Conservation (phyloP, 2,888 invertebrate genomes). For the Aelia acuminata region DNA sequence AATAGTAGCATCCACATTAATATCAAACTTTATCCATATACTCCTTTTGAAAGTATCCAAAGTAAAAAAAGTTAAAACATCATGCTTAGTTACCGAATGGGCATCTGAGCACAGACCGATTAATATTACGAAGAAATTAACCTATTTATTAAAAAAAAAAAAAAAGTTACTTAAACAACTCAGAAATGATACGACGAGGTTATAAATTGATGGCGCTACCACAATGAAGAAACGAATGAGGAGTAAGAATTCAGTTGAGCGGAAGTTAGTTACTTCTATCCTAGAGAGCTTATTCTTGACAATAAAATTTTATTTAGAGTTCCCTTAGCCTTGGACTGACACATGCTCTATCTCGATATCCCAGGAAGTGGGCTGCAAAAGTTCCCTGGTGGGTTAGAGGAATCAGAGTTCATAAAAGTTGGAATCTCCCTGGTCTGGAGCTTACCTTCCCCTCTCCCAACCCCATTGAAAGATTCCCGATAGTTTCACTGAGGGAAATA, state of each 20-base stretch:
- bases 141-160: too few relatives aligned
- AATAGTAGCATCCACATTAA: too few relatives aligned
- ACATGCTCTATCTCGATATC: not conserved
- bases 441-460: too few relatives aligned
- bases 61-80: too few relatives aligned
- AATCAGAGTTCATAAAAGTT: slow-evolving; percentile 13
- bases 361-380: not conserved
- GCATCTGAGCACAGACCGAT: too few relatives aligned
- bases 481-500: not conserved
- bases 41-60: too few relatives aligned
- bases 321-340: not conserved
- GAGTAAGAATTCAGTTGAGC: not conserved
- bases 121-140: too few relatives aligned
- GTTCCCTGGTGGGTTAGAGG: not conserved
- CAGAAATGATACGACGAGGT: not conserved
- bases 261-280: not conserved
- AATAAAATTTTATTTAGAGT: slow-evolving; percentile 16
- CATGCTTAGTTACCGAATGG: too few relatives aligned
- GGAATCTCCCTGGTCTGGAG: not conserved
- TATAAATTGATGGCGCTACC: not conserved
- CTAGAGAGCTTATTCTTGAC: not conserved
- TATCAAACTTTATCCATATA: too few relatives aligned
- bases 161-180: too few relatives aligned
- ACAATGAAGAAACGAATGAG: not conserved
- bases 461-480: not conserved